Evolutionary conservation across 2,888 invertebrate species (phyloP), one percentile per base, ranked within the genome.

Genomic region (Aradus depressus): DNA sequence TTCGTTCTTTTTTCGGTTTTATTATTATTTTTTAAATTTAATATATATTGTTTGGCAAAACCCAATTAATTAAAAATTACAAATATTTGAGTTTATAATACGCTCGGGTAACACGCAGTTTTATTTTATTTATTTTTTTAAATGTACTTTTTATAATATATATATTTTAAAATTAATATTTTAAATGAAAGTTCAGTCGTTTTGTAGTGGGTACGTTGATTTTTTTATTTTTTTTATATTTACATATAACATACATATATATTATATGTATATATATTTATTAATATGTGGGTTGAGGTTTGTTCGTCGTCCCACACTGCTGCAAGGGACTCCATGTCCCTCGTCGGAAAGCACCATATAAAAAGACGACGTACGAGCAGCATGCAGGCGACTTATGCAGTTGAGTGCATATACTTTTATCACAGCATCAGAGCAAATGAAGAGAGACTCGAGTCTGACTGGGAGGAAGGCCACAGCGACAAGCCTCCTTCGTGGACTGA

Each of bases 41-140:
- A n/a, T n/a, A n/a, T n/a, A n/a, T n/a, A n/a, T n/a, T n/a, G n/a
- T 60, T 59, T 60, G 60, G 60, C 60, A 60, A 57, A 57, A 58
- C 58, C 47, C 60, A 58, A 55, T 58, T 54, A 44, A 55, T 54
- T 56, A 56, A 55, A 55, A 55, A 57, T 53, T 58, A 59, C 51
- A 54, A 58, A 57, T 59, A 59, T 59, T 59, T 57, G 58, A 58
- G 58, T 58, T 56, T 55, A 58, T 50, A 55, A 38, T 23, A 47
- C 34, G 37, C 43, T 38, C 52, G 39, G 42, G 53, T 56, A 57
- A 56, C 57, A 57, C 55, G 56, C 53, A 56, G 48, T 59, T 54
- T 52, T 58, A 54, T 53, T 57, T 58, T 51, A 58, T 58, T 58
- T 49, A 54, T 51, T 50, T 38, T 12, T 6, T 38, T 23, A 16